phyloP scores from a whole-genome alignment of 2,113 vertebrate species.

The Corythornis vintsioides region DNA sequence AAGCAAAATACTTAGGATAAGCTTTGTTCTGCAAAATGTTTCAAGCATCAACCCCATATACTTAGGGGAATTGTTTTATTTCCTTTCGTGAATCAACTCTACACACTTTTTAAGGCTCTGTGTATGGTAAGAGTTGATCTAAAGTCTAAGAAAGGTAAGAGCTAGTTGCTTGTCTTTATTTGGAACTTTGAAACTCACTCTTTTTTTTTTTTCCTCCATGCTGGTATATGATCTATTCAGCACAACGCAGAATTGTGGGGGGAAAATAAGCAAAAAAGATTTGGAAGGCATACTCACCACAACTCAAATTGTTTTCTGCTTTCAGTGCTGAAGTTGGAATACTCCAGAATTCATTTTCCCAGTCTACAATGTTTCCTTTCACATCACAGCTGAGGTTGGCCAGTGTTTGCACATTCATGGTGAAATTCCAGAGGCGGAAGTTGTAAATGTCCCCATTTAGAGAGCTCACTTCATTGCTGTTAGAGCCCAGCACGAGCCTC shows the following conservation, averaged over 20 bases:
- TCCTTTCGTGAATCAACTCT: background rate
- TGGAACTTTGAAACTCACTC: background rate
- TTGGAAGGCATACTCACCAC: conserved; percentile 85
- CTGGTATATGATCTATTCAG: background rate
- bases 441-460: conserved; percentile 91
- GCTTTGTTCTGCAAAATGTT: background rate
- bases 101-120: background rate
- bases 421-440: conserved; percentile 90
- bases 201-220: background rate
- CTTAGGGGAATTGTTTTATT: background rate
- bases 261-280: conserved; percentile 20
- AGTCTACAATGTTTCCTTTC: conserved; percentile 89
- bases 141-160: background rate
- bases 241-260: background rate
- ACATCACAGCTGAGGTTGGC: conserved; percentile 82
- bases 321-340: conserved; percentile 82
- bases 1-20: background rate
- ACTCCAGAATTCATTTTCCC: conserved; percentile 91
- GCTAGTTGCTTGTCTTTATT: background rate
- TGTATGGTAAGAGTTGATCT: background rate
- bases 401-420: conserved; percentile 80
- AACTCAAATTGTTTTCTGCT: conserved; percentile 89
- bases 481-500: conserved; percentile 80
- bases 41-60: background rate
- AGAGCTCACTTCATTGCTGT: conserved; percentile 66